phyloP scores from a whole-genome alignment of 2,888 invertebrate genomes.

The Caenorhabditis sp. region DNA sequence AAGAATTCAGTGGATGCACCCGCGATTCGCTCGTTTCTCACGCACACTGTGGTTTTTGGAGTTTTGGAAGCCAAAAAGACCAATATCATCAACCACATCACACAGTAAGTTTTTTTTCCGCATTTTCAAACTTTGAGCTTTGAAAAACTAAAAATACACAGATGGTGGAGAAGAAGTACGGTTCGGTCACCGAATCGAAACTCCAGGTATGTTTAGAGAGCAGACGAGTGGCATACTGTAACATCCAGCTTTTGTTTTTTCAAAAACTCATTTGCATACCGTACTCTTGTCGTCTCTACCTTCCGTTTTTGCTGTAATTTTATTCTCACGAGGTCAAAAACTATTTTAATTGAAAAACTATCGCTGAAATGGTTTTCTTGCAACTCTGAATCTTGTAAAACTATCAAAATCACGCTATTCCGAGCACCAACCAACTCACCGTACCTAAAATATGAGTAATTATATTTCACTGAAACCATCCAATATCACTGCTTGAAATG shows the following conservation, averaged over 20 bases:
- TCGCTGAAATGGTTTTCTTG: neutral
- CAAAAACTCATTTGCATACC: slow-evolving; percentile 19
- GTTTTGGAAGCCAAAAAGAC: slow-evolving; percentile 65
- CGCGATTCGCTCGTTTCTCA: slow-evolving; percentile 66
- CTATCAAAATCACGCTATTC: neutral
- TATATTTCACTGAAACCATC: slow-evolving; percentile 11
- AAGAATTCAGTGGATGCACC: slow-evolving; percentile 55
- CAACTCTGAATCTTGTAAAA: neutral
- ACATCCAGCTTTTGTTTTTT: slow-evolving; percentile 7
- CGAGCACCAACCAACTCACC: neutral
- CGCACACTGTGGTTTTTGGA: slow-evolving; percentile 69
- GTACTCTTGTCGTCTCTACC: slow-evolving; percentile 28
- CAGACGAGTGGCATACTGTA: slow-evolving; percentile 15
- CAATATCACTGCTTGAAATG: slow-evolving; percentile 22
- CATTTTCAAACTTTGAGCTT: neutral
- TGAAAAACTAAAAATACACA: slow-evolving; percentile 10
- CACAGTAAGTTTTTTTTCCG: slow-evolving; percentile 53
- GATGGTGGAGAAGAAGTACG: slow-evolving; percentile 56
- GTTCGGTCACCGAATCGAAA: slow-evolving; percentile 25
- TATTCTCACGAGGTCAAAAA: neutral
- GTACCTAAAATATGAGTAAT: neutral
- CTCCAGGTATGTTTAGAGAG: slow-evolving; percentile 19
- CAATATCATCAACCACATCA: slow-evolving; percentile 62
- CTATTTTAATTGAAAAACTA: neutral
- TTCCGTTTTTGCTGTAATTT: neutral